These are phyloP conservation scores for Drosophila subpulchrella DNA, from an alignment of 1,140 invertebrate species.

Conservation along the genomic window DNA sequence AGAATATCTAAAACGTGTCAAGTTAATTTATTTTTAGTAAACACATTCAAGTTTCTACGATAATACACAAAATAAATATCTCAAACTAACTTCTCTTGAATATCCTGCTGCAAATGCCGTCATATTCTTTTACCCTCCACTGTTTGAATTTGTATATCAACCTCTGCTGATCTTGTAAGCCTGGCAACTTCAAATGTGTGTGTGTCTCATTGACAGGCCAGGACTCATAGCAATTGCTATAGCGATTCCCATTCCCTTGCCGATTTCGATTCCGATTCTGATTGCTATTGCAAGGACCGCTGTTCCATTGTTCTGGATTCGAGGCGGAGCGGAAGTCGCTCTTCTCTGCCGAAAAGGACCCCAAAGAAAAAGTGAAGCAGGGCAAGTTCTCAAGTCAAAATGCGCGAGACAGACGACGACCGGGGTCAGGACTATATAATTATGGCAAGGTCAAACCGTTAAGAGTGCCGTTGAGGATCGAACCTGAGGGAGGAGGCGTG, in stretches of 20 bases:
- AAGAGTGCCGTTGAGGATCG: conserved; percentile 28
- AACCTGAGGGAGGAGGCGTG: conserved; percentile 34
- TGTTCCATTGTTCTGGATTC: conserved; percentile 55
- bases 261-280: conserved; percentile 19
- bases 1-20: no score
- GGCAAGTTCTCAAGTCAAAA: conserved; percentile 46
- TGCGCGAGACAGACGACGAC: conserved; percentile 29
- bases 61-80: not conserved
- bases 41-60: not conserved
- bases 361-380: conserved; percentile 27
- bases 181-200: conserved; percentile 47
- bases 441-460: conserved; percentile 72
- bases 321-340: conserved; percentile 58
- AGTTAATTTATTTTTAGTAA: no score
- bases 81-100: not conserved
- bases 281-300: conserved; percentile 34
- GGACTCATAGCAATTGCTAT: conserved; percentile 26
- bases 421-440: conserved; percentile 71
- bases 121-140: conserved; percentile 7
- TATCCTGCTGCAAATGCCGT: not conserved
- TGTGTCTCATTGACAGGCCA: conserved; percentile 73
- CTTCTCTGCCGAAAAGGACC: conserved; percentile 33
- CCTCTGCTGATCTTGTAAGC: conserved; percentile 69
- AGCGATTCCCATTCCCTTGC: conserved; percentile 14
- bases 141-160: conserved; percentile 49